These are phyloP conservation scores for Otolemur garnettii DNA, from an alignment of 2,113 vertebrate genomes.

Conservation along the genomic window DNA sequence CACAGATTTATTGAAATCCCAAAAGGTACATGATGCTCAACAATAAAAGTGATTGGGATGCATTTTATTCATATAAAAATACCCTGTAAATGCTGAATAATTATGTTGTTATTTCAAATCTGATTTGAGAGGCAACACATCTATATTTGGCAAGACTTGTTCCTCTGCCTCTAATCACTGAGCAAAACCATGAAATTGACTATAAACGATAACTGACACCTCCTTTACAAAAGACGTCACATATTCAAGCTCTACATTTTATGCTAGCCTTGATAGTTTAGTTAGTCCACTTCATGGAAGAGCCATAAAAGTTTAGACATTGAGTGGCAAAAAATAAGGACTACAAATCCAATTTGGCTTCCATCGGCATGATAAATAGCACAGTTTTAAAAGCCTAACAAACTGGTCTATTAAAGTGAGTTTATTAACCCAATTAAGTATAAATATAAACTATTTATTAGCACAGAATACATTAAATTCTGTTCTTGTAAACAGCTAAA, in stretches of 20 bases:
- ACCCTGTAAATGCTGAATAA: conserved; percentile 39
- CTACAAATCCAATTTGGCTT: not conserved
- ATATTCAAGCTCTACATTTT: conserved; percentile 21
- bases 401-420: not conserved
- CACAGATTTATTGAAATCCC: not conserved
- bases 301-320: conserved; percentile 26
- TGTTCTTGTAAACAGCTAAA: not conserved
- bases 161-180: conserved; percentile 29
- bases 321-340: not conserved
- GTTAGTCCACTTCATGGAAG: not conserved
- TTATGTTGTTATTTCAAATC: conserved; percentile 42
- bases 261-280: not conserved
- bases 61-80: conserved; percentile 66
- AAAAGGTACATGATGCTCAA: not conserved
- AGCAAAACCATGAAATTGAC: conserved; percentile 55
- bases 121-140: conserved; percentile 60
- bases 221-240: conserved; percentile 26
- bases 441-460: not conserved
- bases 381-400: not conserved
- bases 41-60: conserved; percentile 47
- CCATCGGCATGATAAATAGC: not conserved
- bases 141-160: conserved; percentile 41
- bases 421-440: not conserved
- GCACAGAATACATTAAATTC: not conserved
- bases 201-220: conserved; percentile 52